A percentile compares a stretch with the other conserved stretches of the same genome.
Evolutionary conservation across 1,140 invertebrate species (phyloP).

Genomic region (Drosophila mojavensis): DNA sequence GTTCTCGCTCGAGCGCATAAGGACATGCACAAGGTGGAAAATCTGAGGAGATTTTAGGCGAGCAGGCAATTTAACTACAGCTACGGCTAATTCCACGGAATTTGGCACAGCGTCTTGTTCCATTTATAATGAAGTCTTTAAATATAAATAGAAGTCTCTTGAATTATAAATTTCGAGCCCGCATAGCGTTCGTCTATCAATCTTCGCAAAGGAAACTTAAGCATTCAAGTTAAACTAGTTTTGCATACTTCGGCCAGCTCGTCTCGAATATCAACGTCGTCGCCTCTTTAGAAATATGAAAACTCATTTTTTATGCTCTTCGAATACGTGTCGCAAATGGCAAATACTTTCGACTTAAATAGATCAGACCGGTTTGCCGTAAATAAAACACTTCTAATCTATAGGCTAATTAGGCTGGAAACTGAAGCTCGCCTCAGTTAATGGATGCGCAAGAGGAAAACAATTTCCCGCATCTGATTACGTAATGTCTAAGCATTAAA

Average conservation of each 20-base stretch:
- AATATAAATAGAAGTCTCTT: too few species aligned
- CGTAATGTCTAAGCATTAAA: not conserved
- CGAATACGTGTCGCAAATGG: not conserved
- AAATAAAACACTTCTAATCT: too few species aligned
- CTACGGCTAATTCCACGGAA: conserved; percentile 27
- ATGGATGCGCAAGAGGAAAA: not conserved
- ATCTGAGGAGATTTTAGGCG: not conserved
- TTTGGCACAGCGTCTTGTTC: not conserved
- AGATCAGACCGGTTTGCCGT: not conserved
- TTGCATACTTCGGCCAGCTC: not conserved
- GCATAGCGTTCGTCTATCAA: conserved; percentile 31
- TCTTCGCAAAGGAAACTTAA: conserved; percentile 3
- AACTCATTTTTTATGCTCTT: conserved; percentile 5
- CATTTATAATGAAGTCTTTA: not conserved
- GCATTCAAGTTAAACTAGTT: conserved; percentile 29
- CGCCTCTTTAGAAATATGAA: conserved; percentile 11
- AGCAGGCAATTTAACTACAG: not conserved
- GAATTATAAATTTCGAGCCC: conserved; percentile 10
- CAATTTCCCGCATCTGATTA: not conserved
- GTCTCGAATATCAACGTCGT: not conserved
- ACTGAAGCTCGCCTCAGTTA: not conserved
- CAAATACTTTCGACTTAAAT: not conserved
- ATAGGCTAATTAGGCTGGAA: too few species aligned
- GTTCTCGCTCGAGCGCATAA: too few species aligned
- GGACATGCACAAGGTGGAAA: not conserved